Evolutionary conservation across 2,888 invertebrate species (phyloP), one percentile per base, ranked within the genome.

Genomic region (Mayetiola destructor): DNA sequence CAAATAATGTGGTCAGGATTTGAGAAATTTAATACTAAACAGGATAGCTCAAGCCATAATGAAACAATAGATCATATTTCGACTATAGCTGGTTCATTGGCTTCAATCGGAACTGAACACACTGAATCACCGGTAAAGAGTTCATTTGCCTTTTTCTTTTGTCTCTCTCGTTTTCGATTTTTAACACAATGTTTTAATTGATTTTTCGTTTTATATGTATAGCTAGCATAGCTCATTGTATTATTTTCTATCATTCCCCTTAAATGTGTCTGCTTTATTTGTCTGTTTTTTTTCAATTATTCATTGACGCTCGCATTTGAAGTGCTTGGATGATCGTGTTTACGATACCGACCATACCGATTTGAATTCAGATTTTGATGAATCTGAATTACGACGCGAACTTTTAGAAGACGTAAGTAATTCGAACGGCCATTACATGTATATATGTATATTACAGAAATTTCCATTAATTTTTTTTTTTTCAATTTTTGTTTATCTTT

Each of bases 301-400:
- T 16, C 52, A 60, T 21, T 5, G 37, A 59, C 61, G 63, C 54
- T 59, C 18, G n/a, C n/a, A 12, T 42, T 14, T 35, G 32, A 23
- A 72, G 70, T 67, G 71, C 58, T 69, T 66, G 55, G 69, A 72
- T 55, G 83, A 82, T 65, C 80, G 80, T 36, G 70, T 78, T 55
- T 85, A 86, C 68, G 83, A 86, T 66, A 86, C 86, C 56, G 87
- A 87, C 68, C 85, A 86, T 65, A 87, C 87, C 20, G 87, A 87
- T 69, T 77, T 87, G 56, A 85, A 81, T 60, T 88, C 87, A 56
- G 88, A 88, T 66, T 73, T 80, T 62, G 88, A 88, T 69, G 88
- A 88, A 69, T 81, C 82, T 35, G 86, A 88, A 68, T 76, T 85
- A 63, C 77, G 84, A 59, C 75, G 85, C 64, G 84, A 85, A 71